A percentile compares a stretch with the other conserved stretches of the same genome.
Evolutionary conservation across 2,113 vertebrate genomes (phyloP).

Genomic region (Climacteris rufus): DNA sequence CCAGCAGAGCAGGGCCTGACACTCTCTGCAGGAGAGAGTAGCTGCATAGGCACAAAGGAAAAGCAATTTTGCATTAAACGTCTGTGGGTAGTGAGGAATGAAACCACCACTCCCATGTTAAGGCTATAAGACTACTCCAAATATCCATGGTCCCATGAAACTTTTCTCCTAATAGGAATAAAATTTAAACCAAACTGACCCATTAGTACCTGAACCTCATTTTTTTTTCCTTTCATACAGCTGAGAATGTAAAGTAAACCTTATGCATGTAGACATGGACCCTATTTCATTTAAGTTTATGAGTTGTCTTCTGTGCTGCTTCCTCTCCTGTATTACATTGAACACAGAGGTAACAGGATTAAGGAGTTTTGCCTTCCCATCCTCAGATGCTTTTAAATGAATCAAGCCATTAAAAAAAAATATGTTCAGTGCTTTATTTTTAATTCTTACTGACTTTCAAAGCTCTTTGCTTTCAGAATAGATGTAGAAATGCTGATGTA

Average conservation of each 20-base stretch:
- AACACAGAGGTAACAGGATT: background rate
- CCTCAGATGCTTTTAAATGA: background rate
- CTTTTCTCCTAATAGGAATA: background rate
- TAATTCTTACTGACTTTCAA: background rate
- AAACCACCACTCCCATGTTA: background rate
- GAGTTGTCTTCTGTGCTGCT: background rate
- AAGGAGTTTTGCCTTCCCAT: background rate
- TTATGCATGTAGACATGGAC: background rate
- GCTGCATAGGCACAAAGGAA: background rate
- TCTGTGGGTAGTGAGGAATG: background rate
- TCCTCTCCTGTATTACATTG: background rate
- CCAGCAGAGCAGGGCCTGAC: slow-evolving; percentile 31
- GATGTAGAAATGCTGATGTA: background rate
- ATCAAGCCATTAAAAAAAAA: background rate
- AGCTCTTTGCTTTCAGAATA: background rate
- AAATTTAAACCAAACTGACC: background rate
- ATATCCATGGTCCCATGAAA: background rate
- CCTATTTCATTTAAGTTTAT: background rate
- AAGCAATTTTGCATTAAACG: background rate
- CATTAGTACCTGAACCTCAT: background rate
- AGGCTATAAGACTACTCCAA: background rate
- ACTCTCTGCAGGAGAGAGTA: slow-evolving; percentile 9
- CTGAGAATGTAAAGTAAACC: background rate
- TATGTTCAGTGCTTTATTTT: background rate
- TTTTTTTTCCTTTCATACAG: background rate